These are phyloP conservation scores for Euplagia quadripunctaria DNA, from an alignment of 2,888 invertebrate genomes.

Conservation along the genomic window DNA sequence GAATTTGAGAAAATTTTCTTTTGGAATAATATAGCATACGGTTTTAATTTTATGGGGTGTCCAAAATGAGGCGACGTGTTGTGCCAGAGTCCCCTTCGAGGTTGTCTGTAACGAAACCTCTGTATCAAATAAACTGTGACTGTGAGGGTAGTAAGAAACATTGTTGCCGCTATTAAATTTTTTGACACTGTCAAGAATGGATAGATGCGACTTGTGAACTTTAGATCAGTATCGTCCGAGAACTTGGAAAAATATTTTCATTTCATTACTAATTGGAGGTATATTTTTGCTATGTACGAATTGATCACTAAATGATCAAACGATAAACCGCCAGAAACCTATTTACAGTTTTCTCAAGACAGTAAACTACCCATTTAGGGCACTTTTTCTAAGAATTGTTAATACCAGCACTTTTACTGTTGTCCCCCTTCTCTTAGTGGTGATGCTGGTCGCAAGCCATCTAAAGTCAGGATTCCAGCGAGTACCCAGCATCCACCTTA, in stretches of 20 bases:
- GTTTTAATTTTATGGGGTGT: conserved; percentile 8
- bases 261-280: too few species aligned
- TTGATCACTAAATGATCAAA: not conserved
- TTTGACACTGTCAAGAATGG: not conserved
- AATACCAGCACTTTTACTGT: not conserved
- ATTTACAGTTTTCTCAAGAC: not conserved
- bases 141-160: not conserved
- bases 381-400: not conserved
- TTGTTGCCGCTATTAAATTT: not conserved
- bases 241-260: too few species aligned
- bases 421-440: not conserved
- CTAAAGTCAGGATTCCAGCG: not conserved
- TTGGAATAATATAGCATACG: conserved; percentile 1
- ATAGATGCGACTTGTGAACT: too few species aligned
- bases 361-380: not conserved
- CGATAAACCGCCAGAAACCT: not conserved
- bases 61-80: not conserved
- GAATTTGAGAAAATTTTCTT: conserved; percentile 7
- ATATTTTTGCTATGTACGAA: too few species aligned
- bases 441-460: not conserved
- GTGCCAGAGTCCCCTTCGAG: conserved; percentile 7
- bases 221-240: too few species aligned
- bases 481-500: too few species aligned
- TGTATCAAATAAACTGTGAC: conserved; percentile 3
- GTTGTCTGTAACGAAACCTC: conserved; percentile 11